Evolutionary conservation across 2,113 vertebrate species (phyloP).

Genomic region (Sitta europaea): DNA sequence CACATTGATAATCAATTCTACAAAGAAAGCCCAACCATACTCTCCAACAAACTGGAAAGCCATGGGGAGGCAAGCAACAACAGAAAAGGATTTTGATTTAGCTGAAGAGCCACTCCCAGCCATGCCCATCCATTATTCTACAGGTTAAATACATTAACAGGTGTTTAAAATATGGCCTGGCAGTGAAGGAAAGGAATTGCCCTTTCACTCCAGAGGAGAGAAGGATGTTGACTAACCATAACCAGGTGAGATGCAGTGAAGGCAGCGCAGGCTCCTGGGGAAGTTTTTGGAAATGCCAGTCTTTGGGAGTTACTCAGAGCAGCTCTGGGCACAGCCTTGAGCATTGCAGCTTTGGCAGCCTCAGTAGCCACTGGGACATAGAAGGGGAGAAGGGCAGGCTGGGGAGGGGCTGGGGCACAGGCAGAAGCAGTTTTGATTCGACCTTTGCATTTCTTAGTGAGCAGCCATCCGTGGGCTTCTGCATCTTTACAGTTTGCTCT

Average conservation of each 20-base stretch:
- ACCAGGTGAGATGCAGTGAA: not conserved
- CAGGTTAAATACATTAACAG: no score
- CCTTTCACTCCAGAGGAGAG: not conserved
- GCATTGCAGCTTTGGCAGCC: not conserved
- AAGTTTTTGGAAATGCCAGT: not conserved
- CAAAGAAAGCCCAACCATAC: no score
- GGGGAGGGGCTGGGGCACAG: not conserved
- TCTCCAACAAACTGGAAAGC: no score
- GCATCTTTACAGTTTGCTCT: not conserved
- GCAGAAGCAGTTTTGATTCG: not conserved
- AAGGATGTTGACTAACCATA: rapidly evolving
- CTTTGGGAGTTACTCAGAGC: not conserved
- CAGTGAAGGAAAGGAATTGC: not conserved
- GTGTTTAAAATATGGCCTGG: not conserved
- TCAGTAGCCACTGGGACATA: not conserved
- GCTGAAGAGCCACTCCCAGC: no score
- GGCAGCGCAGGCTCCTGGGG: not conserved
- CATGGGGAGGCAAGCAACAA: no score
- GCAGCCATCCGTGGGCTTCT: rapidly evolving
- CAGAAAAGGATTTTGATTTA: no score
- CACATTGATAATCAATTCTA: no score
- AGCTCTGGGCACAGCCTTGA: not conserved
- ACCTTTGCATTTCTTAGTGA: not conserved
- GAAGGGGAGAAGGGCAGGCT: not conserved
- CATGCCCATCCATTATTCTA: no score